Conservation (phyloP, 2,797 vertebrate species). For the Hafferia zeledoni region DNA sequence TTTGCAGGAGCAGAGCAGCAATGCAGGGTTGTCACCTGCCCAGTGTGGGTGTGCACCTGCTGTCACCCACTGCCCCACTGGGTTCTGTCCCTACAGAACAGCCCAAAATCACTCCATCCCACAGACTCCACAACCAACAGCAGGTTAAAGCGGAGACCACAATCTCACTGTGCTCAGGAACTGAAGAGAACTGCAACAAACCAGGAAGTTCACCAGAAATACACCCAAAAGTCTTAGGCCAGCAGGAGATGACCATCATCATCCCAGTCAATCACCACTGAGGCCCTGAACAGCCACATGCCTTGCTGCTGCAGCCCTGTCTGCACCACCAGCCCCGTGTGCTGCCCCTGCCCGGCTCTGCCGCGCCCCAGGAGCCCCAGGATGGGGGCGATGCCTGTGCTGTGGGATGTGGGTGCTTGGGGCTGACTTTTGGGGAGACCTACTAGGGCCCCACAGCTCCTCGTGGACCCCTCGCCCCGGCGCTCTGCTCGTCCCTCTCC, state of each 20-base stretch:
- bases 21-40: background rate
- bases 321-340: background rate
- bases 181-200: background rate
- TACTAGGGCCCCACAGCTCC: accelerated
- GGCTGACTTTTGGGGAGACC: accelerated
- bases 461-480: accelerated
- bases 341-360: background rate
- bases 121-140: accelerated
- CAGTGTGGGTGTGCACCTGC: accelerated
- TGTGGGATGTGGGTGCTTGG: accelerated
- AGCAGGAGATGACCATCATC: background rate
- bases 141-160: background rate
- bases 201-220: background rate
- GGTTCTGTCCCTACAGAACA: accelerated
- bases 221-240: background rate
- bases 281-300: accelerated
- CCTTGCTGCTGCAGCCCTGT: background rate
- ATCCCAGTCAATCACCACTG: accelerated
- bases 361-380: accelerated
- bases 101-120: background rate
- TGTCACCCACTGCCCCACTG: background rate
- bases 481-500: background rate
- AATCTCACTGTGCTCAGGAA: accelerated
- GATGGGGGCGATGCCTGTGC: accelerated
- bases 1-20: background rate